phyloP scores from a whole-genome alignment of 2,888 invertebrate genomes.

The Apoderus coryli region DNA sequence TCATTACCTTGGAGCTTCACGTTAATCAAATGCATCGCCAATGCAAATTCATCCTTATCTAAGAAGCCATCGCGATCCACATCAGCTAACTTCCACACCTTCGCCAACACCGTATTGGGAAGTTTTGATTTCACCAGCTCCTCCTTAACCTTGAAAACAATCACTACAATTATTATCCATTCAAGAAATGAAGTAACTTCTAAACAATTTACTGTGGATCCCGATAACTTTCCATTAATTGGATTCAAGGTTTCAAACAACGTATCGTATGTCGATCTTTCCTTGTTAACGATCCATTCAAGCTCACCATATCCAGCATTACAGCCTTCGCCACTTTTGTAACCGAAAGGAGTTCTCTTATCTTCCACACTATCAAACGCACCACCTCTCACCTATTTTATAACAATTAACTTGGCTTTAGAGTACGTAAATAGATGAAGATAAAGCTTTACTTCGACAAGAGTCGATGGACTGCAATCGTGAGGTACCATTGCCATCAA shows the following conservation, averaged over 20 bases:
- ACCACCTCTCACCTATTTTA: constrained; percentile 60
- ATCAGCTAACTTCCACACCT: constrained; percentile 95
- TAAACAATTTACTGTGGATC: constrained; percentile 77
- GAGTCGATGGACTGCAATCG: constrained; percentile 19
- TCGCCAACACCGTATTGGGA: constrained; percentile 88
- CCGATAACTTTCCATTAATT: constrained; percentile 83
- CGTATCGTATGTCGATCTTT: constrained; percentile 70
- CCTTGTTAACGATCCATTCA: constrained; percentile 91
- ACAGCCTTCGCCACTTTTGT: constrained; percentile 85
- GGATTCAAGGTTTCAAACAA: constrained; percentile 69
- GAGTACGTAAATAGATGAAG: too few species aligned
- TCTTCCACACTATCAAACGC: constrained; percentile 80
- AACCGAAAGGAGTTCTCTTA: constrained; percentile 79
- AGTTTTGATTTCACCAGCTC: constrained; percentile 90
- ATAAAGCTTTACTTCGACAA: constrained; percentile 15
- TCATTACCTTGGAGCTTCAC: constrained; percentile 84
- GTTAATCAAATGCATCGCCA: constrained; percentile 89
- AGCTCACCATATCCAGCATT: constrained; percentile 91
- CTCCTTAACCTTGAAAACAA: too few species aligned
- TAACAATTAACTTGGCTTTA: too few species aligned
- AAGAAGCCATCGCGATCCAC: constrained; percentile 88
- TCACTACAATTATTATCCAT: too few species aligned
- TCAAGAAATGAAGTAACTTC: too few species aligned
- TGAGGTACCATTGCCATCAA: constrained; percentile 91
- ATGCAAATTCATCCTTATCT: constrained; percentile 90